Evolutionary conservation across 2,113 vertebrate genomes (phyloP).

Genomic region (Calyptommatus sinebrachiatus): DNA sequence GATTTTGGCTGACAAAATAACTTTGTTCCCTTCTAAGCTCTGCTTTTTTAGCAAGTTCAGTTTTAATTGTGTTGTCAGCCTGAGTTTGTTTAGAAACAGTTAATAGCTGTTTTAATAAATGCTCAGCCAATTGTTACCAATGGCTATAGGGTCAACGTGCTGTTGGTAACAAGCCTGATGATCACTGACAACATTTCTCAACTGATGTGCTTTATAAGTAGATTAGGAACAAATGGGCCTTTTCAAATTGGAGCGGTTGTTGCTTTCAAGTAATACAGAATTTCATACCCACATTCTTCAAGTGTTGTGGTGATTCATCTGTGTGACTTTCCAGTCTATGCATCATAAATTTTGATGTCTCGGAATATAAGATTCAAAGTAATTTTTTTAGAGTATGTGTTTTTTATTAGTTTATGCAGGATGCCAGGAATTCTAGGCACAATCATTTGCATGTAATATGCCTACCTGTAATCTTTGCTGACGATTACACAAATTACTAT

Average conservation of each 20-base stretch:
- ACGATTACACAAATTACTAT: too few relatives aligned
- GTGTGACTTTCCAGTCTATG: background rate
- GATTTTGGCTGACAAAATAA: too few relatives aligned
- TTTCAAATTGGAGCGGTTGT: conserved; percentile 16
- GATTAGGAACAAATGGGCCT: conserved; percentile 21
- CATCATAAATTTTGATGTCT: conserved; percentile 9
- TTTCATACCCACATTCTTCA: background rate
- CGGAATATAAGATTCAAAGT: background rate
- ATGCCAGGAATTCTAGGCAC: background rate
- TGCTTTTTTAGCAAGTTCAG: too few relatives aligned
- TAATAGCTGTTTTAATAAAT: conserved; percentile 19
- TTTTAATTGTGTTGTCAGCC: too few relatives aligned
- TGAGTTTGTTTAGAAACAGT: background rate
- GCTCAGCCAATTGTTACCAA: conserved; percentile 17
- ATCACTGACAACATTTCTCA: conserved; percentile 23
- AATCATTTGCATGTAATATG: background rate
- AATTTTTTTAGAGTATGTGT: background rate
- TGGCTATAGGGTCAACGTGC: conserved; percentile 15
- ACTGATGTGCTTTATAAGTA: conserved; percentile 17
- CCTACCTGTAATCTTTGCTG: background rate
- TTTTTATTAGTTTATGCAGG: background rate
- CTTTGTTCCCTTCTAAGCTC: too few relatives aligned
- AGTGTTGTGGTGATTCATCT: background rate
- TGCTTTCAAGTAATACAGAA: conserved; percentile 6
- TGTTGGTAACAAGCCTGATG: conserved; percentile 19